phyloP scores from a whole-genome alignment of 2,888 invertebrate genomes.

The Drosophila robusta region DNA sequence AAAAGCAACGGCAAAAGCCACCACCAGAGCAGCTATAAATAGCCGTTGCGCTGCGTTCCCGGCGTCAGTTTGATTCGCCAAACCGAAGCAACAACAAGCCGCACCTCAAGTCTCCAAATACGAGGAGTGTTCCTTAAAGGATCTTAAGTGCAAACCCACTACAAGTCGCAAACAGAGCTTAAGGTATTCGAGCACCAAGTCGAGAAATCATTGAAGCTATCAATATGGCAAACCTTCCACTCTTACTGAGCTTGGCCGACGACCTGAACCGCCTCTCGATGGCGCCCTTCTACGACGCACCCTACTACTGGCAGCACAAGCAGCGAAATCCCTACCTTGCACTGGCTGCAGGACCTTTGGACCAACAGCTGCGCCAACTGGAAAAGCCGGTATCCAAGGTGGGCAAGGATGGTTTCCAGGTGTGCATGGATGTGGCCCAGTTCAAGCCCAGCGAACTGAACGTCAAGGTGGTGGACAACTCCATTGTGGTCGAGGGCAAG shows the following conservation, averaged over 20 bases:
- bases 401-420: slow-evolving; percentile 90
- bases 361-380: slow-evolving; percentile 61
- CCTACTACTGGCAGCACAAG: slow-evolving; percentile 54
- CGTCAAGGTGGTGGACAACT: slow-evolving; percentile 89
- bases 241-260: slow-evolving; percentile 69
- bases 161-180: not conserved
- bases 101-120: not conserved
- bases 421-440: slow-evolving; percentile 89
- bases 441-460: slow-evolving; percentile 90
- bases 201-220: not conserved
- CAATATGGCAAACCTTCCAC: slow-evolving; percentile 70
- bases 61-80: slow-evolving; percentile 62
- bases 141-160: slow-evolving; percentile 8
- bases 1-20: slow-evolving; percentile 7
- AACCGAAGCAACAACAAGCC: slow-evolving; percentile 39
- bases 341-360: slow-evolving; percentile 47
- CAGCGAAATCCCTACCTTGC: slow-evolving; percentile 52
- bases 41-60: slow-evolving; percentile 27
- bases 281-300: slow-evolving; percentile 60
- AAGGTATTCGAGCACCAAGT: slow-evolving; percentile 2
- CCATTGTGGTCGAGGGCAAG: slow-evolving; percentile 89
- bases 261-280: slow-evolving; percentile 69
- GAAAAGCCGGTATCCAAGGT: slow-evolving; percentile 69
- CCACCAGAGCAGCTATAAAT: slow-evolving; percentile 68
- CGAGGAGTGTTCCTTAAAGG: slow-evolving; percentile 10